Evolutionary conservation across 2,888 invertebrate species (phyloP).

Genomic region (Xanthostigma xanthostigma): DNA sequence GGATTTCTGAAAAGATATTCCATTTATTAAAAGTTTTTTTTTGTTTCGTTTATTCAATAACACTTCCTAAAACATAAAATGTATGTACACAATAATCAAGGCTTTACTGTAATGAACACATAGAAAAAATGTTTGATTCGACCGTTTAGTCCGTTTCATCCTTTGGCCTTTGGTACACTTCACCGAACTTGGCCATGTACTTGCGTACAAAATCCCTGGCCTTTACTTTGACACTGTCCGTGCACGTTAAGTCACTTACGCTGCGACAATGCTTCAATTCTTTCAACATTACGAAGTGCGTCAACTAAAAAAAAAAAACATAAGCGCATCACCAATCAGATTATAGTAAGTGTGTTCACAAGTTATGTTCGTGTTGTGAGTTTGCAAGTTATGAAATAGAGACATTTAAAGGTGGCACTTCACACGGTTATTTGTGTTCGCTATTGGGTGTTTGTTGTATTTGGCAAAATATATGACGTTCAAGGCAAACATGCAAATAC

Average conservation of each 20-base stretch:
- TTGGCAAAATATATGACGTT: too few species aligned
- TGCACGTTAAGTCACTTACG: slow-evolving; percentile 72
- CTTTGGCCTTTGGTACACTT: slow-evolving; percentile 53
- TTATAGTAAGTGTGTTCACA: background rate
- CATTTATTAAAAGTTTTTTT: too few species aligned
- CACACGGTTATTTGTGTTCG: too few species aligned
- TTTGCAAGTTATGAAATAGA: background rate
- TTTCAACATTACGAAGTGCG: slow-evolving; percentile 89
- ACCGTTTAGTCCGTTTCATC: slow-evolving; percentile 37
- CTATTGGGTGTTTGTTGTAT: too few species aligned
- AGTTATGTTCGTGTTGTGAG: background rate
- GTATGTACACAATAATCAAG: too few species aligned
- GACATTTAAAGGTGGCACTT: too few species aligned
- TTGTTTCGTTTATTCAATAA: too few species aligned
- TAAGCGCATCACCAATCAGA: background rate
- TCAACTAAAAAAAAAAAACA: slow-evolving; percentile 47
- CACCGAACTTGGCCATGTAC: slow-evolving; percentile 91
- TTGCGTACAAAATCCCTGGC: slow-evolving; percentile 89
- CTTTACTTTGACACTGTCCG: slow-evolving; percentile 85
- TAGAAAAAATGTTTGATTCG: too few species aligned
- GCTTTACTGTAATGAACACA: too few species aligned
- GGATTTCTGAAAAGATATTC: too few species aligned
- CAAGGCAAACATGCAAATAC: too few species aligned
- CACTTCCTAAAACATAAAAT: too few species aligned
- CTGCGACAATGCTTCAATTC: slow-evolving; percentile 83